Base-by-base conservation (phyloP, 2,888 invertebrate genomes). In the Drosophila parthenogenetica region DNA sequence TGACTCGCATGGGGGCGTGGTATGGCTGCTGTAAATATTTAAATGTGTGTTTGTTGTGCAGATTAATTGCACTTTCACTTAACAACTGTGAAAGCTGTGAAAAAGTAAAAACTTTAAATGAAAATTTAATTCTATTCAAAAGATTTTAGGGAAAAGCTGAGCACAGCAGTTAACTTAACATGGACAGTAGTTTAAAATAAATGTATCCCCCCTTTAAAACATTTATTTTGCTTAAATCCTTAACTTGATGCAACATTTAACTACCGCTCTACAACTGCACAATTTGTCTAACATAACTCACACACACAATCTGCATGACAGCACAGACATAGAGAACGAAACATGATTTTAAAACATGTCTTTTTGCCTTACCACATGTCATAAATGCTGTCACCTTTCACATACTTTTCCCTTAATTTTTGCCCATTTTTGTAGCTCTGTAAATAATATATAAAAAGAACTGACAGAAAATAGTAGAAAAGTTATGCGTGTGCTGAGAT, bases 401-500 rank as follows among this genome's bases (percentile, higher is more conserved):
- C 17, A 37, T 53, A 45, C 25, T 48, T 29, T 40, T 32, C 39
- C 32, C 32, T 32, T 43, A 19, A 32, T 55, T 40, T n/a, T 32
- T 39, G 29, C 5, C 5, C 11, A 32, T 17, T 50, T 48, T 19
- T 35, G 0, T 3, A 4, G 3, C 16, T 13, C 22, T 8, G 66
- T 77, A 55, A 77, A 72, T 67, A 55, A 72, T 50, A 51, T 48
- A 74, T 43, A 17, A 22, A 51, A 40, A 37, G 46, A 45, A n/a
- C 42, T 57, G 45, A 59, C 50, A 35, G 50, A 73, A 53, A 77
- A 61, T 77, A 58, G 29, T 43, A 39, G 22, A 46, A 58, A 74
- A 73, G 17, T 62, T 49, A 35, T 53, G 46, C 32, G 46, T 51
- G 40, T 63, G 63, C 55, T 19, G 59, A 66, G 75, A 74, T 79